Evolutionary conservation across 2,888 invertebrate genomes (phyloP), one percentile per base, ranked within the genome.

Genomic region (Embidobia sp.): DNA sequence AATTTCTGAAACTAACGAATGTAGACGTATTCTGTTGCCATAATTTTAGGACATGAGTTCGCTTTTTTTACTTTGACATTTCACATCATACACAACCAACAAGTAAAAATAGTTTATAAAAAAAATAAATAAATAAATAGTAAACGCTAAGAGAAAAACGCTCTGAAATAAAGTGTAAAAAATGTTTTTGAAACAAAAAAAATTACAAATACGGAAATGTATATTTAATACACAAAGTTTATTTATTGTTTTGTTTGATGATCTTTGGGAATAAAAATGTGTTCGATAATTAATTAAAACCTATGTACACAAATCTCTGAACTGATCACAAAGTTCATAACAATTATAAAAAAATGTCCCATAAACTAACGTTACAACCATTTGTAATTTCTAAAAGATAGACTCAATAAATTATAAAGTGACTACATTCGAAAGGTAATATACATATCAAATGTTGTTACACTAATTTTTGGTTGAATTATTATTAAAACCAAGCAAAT

Each of bases 241-340:
- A 48, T 64, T 53, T 10, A 33, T 33, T 19, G 31, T 35, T 49
- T 27, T 31, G 15, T 22, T 40, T 35, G 40, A 31, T 66, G 33
- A 51, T 66, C 57, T 73, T 59, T 49, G 35, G 64, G 31, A 66
- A 44, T 66, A 66, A 64, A 73, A 64, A 64, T 22, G 22, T 35
- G 16, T 51, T 53, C 37, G 16, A 51, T 61, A 33, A 44, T 22
- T 35, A 8, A 16, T 64, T 61, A 51, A 49, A 73, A 74, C 59
- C 57, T 66, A 74, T 74, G 35, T 74, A 66, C 59, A 74, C 22
- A 63, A 64, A 53, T 61, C 44, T 40, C n/a, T 57, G 15, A 46
- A 59, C 13, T 66, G 26, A 59, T 66, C 66, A 61, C 46, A 59
- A 66, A 72, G 16, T 51, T 11, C 40, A 46, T 35, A 49, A 22